A percentile compares a stretch with the other conserved stretches of the same genome.
Evolutionary conservation across 2,797 vertebrate species (phyloP).

Genomic region (Balearica regulorum): DNA sequence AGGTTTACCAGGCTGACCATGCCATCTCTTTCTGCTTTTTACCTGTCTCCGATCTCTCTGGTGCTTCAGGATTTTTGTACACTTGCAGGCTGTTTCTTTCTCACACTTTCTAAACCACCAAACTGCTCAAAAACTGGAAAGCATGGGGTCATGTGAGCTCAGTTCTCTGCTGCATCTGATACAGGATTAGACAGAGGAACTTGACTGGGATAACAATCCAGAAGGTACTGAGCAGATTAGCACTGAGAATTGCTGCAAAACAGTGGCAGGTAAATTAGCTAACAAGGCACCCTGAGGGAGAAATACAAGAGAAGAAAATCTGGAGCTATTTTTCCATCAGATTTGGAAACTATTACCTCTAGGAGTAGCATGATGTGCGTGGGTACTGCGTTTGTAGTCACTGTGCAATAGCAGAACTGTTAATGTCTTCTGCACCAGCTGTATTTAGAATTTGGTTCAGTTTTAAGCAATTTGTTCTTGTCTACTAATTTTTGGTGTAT

Average conservation of each 20-base stretch:
- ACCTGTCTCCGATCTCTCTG: background rate
- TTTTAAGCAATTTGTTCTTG: background rate
- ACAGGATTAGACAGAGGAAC: background rate
- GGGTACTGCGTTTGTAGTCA: background rate
- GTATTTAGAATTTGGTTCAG: background rate
- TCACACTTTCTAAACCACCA: background rate
- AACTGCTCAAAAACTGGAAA: background rate
- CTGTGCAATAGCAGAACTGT: background rate
- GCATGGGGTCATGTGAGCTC: background rate
- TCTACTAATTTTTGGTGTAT: background rate
- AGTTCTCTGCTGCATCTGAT: background rate
- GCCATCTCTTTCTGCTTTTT: background rate
- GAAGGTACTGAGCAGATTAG: slow-evolving; percentile 3
- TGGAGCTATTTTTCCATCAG: slow-evolving; percentile 3
- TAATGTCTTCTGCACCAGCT: background rate
- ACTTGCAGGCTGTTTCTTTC: background rate
- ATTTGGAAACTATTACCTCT: background rate
- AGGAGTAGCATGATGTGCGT: background rate
- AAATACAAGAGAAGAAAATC: background rate
- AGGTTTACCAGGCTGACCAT: background rate
- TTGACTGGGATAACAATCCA: slow-evolving; percentile 1
- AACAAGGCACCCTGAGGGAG: slow-evolving; percentile 5
- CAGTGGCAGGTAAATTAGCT: background rate
- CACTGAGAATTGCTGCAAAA: background rate
- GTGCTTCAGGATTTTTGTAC: background rate